These are phyloP conservation scores for Mantis religiosa DNA, from an alignment of 2,888 invertebrate species.

Conservation along the genomic window DNA sequence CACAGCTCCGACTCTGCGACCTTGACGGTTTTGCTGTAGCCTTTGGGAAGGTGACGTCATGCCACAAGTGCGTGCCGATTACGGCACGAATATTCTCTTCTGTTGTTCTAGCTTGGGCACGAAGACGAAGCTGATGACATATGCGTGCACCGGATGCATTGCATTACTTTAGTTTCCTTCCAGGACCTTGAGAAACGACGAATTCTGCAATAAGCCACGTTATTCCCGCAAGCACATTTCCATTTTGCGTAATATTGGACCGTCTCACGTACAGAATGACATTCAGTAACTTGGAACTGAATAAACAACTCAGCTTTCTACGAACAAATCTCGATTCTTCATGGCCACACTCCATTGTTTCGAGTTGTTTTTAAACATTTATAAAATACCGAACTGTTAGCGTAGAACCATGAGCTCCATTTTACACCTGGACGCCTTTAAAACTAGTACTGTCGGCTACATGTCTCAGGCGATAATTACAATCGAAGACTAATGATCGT, in stretches of 20 bases:
- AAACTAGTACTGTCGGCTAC: too few relatives aligned
- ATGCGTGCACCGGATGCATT: background rate
- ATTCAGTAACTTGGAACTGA: background rate
- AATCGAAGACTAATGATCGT: too few relatives aligned
- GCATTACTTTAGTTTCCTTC: background rate
- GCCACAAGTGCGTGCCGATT: background rate
- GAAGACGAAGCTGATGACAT: background rate
- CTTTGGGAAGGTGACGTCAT: slow-evolving; percentile 7
- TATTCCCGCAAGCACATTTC: background rate
- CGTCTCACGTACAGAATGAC: background rate
- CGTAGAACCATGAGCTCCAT: too few relatives aligned
- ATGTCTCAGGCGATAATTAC: too few relatives aligned
- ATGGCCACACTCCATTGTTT: background rate
- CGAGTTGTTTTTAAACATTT: too few relatives aligned
- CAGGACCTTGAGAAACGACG: background rate
- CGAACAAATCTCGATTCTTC: background rate
- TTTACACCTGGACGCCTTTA: too few relatives aligned
- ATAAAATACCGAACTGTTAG: too few relatives aligned
- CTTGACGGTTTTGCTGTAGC: slow-evolving; percentile 12
- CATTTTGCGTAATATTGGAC: background rate
- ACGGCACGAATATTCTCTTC: background rate
- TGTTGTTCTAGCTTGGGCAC: background rate
- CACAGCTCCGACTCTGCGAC: background rate
- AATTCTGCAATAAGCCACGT: background rate
- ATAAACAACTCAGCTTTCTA: background rate